These are phyloP conservation scores for Cryptops parisi DNA, from an alignment of 2,888 invertebrate species.

Conservation along the genomic window DNA sequence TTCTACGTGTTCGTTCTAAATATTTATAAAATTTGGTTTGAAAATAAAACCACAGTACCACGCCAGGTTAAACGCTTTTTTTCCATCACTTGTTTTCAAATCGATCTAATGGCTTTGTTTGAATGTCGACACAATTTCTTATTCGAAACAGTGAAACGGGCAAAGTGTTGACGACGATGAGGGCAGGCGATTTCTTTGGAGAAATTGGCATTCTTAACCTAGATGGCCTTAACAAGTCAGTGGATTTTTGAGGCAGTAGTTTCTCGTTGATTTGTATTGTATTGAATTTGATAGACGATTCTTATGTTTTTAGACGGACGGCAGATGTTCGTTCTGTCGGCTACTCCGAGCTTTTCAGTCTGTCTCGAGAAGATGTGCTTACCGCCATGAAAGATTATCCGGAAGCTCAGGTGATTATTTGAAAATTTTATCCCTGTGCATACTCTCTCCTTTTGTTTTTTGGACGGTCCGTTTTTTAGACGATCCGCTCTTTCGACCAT, in stretches of 20 bases:
- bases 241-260: too few species aligned
- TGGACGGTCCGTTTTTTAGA: too few species aligned
- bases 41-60: too few species aligned
- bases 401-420: slow-evolving; percentile 62
- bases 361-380: slow-evolving; percentile 84
- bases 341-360: slow-evolving; percentile 84
- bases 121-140: background rate
- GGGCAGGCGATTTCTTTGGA: slow-evolving; percentile 93
- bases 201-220: slow-evolving; percentile 93
- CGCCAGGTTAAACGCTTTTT: too few species aligned
- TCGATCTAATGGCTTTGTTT: background rate
- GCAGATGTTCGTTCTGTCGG: slow-evolving; percentile 93
- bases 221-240: slow-evolving; percentile 87
- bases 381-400: slow-evolving; percentile 95
- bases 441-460: too few species aligned
- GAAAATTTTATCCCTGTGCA: too few species aligned
- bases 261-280: background rate
- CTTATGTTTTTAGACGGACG: slow-evolving; percentile 51
- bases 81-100: background rate
- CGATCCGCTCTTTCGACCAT: too few species aligned
- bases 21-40: too few species aligned
- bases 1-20: too few species aligned
- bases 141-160: slow-evolving; percentile 64
- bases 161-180: slow-evolving; percentile 85
- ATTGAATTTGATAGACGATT: too few species aligned